Conservation (phyloP, 2,113 vertebrate species). For the Lepus europaeus region DNA sequence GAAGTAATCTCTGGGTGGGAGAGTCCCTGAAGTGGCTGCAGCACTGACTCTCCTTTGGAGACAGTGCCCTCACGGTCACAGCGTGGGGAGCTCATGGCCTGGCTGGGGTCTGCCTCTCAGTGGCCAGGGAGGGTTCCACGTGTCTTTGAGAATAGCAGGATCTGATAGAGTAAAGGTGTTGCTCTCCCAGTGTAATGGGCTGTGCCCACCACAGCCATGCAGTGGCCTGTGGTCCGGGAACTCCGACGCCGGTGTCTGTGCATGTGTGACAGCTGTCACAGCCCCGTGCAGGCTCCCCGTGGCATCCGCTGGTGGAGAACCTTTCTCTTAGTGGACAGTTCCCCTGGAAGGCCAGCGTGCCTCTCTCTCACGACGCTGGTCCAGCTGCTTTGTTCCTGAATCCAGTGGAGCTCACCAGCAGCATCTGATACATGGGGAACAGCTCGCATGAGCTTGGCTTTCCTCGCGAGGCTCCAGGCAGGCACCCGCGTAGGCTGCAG, state of each 20-base stretch:
- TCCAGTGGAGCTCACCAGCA: background rate
- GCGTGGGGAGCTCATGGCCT: background rate
- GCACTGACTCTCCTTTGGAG: background rate
- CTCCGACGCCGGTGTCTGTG: conserved; percentile 1
- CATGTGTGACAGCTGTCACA: conserved; percentile 21
- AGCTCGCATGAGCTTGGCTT: background rate
- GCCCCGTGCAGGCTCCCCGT: conserved; percentile 7
- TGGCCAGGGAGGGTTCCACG: background rate
- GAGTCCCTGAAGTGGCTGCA: background rate
- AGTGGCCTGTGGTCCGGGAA: conserved; percentile 3
- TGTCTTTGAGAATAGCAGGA: background rate
- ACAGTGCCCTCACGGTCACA: background rate
- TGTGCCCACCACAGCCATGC: background rate
- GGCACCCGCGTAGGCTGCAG: no score
- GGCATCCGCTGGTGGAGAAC: background rate
- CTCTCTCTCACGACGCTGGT: conserved; percentile 56
- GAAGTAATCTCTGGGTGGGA: background rate
- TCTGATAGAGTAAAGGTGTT: conserved; percentile 16
- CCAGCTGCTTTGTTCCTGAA: conserved; percentile 47
- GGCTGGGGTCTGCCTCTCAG: background rate
- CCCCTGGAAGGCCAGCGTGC: conserved; percentile 73
- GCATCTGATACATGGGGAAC: conserved; percentile 25
- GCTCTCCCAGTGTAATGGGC: conserved; percentile 50
- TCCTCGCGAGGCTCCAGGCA: no score
- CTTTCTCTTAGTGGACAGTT: conserved; percentile 46